Conservation (phyloP, 2,888 invertebrate genomes). For the Drosophila longiperda region DNA sequence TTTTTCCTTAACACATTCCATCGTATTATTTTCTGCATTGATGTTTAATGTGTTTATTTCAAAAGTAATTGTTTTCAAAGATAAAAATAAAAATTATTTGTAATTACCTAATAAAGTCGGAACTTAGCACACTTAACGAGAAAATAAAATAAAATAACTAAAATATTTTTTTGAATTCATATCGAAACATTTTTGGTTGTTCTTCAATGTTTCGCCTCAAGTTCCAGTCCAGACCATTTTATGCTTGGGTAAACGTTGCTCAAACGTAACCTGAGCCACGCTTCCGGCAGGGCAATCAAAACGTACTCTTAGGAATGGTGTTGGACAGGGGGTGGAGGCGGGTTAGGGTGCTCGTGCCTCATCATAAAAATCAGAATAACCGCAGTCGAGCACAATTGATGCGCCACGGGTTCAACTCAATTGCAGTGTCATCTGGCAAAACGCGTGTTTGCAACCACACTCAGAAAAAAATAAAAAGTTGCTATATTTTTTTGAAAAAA, state of each 20-base stretch:
- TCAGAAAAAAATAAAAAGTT: background rate
- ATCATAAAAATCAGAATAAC: slow-evolving; percentile 72
- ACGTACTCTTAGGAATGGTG: slow-evolving; percentile 13
- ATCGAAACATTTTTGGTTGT: background rate
- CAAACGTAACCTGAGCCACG: slow-evolving; percentile 67
- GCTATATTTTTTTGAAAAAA: background rate
- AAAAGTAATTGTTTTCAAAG: too few species aligned
- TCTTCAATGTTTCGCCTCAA: slow-evolving; percentile 8
- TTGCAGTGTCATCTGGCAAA: slow-evolving; percentile 58
- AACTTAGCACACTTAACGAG: too few species aligned
- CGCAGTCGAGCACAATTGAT: slow-evolving; percentile 64
- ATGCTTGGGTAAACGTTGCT: slow-evolving; percentile 66
- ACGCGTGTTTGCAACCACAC: slow-evolving; percentile 37
- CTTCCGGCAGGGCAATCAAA: slow-evolving; percentile 75
- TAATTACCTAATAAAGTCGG: background rate
- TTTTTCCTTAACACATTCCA: background rate
- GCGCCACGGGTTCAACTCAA: slow-evolving; percentile 75
- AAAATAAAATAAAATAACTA: too few species aligned
- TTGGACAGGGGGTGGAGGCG: background rate
- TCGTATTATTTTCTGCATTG: background rate
- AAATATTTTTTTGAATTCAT: background rate
- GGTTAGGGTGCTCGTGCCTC: slow-evolving; percentile 40
- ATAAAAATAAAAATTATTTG: background rate
- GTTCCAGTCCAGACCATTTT: slow-evolving; percentile 57
- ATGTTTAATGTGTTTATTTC: too few species aligned